phyloP scores from a whole-genome alignment of 2,797 vertebrate species.

The Peromyscus aztecus region DNA sequence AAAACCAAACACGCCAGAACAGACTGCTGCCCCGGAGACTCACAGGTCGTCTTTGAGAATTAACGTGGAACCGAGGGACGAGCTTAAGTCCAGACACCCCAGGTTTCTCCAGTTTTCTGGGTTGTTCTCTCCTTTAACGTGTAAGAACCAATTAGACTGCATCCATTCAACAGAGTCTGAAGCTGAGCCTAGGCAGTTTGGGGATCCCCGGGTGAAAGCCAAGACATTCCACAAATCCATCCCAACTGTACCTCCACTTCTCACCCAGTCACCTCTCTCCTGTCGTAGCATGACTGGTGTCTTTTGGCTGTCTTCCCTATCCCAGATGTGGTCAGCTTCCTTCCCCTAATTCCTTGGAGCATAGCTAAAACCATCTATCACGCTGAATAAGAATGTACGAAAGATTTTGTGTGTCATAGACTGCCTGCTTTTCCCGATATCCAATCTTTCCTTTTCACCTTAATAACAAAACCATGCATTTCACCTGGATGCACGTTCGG shows the following conservation, averaged over 20 bases:
- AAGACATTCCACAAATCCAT: not conserved
- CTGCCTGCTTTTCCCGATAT: not conserved
- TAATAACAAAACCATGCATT: not conserved
- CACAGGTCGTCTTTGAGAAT: not conserved
- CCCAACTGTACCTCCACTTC: accelerated
- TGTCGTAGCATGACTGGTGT: not conserved
- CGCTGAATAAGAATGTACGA: not conserved
- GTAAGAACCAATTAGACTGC: not conserved
- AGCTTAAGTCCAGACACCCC: not conserved
- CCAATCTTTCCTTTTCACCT: not conserved
- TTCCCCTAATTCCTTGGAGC: not conserved
- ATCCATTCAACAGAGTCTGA: not conserved
- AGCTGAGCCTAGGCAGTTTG: not conserved
- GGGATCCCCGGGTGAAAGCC: not conserved
- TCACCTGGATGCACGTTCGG: not conserved
- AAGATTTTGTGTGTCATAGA: not conserved
- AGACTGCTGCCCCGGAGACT: not conserved
- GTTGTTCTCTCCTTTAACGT: not conserved
- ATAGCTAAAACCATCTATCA: not conserved
- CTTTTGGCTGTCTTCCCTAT: not conserved
- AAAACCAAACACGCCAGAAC: constrained; percentile 13
- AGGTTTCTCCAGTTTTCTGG: not conserved
- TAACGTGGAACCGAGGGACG: too few relatives aligned
- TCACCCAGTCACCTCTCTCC: not conserved
- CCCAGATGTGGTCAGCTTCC: not conserved